phyloP scores from a whole-genome alignment of 2,888 invertebrate genomes.

The Psylliodes chrysocephalus region DNA sequence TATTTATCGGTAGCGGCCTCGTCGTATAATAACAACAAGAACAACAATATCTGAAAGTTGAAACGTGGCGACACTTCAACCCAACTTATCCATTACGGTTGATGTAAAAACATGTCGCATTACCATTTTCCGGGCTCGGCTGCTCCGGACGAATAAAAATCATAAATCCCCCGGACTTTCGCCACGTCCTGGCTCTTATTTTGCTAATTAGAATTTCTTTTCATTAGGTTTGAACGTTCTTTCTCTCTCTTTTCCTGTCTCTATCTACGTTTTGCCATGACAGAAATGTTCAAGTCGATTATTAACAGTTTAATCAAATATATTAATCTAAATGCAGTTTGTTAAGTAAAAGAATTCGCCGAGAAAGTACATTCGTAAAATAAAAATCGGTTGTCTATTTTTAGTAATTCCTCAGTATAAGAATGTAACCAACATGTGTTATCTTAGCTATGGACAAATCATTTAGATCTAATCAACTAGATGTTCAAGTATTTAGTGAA shows the following conservation, averaged over 20 bases:
- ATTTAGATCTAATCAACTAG: too few relatives aligned
- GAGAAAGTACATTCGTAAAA: too few relatives aligned
- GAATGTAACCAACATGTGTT: too few relatives aligned
- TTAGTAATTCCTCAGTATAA: too few relatives aligned
- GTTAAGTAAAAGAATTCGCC: too few relatives aligned
- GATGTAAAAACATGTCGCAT: constrained; percentile 55
- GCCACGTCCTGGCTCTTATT: constrained; percentile 50
- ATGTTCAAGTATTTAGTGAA: too few relatives aligned
- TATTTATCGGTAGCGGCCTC: constrained; percentile 46
- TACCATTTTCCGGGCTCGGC: constrained; percentile 50
- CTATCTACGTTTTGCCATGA: too few relatives aligned
- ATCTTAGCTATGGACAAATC: too few relatives aligned
- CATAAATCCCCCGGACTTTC: constrained; percentile 50
- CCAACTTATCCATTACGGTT: constrained; percentile 55
- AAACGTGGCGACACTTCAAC: constrained; percentile 45
- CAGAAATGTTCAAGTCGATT: too few relatives aligned
- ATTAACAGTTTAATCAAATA: too few relatives aligned
- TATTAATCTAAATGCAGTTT: too few relatives aligned
- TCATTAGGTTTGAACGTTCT: background rate
- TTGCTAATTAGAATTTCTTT: constrained; percentile 27
- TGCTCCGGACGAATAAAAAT: constrained; percentile 50
- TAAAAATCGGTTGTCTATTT: too few relatives aligned
- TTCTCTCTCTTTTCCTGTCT: background rate
- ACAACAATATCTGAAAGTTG: constrained; percentile 42
- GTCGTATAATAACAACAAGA: constrained; percentile 9